Evolutionary conservation across 2,113 vertebrate species (phyloP).

Genomic region (Seriola rivoliana): DNA sequence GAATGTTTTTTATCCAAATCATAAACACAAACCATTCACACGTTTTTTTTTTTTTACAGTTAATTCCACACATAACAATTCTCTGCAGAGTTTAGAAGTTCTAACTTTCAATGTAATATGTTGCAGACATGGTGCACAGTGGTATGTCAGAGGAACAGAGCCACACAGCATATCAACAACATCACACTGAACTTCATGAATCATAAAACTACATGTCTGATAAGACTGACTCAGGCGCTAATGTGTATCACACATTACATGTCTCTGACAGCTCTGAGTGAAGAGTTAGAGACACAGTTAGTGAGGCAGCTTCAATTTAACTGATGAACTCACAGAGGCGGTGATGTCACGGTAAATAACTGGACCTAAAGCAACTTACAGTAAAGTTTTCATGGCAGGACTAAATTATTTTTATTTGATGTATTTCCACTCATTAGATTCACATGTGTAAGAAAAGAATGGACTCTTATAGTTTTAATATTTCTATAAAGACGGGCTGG

Average conservation of each 20-base stretch:
- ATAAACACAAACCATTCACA: not conserved
- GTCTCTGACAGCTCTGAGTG: not conserved
- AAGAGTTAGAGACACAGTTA: too few species aligned
- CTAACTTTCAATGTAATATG: not conserved
- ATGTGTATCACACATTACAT: not conserved
- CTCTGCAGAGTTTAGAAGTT: not conserved
- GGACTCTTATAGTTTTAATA: not conserved
- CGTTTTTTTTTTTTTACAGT: not conserved
- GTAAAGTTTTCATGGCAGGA: not conserved
- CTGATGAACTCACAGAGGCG: not conserved
- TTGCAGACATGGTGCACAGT: not conserved
- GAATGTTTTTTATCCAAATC: not conserved
- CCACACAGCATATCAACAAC: too few species aligned
- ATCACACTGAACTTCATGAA: not conserved
- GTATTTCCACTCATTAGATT: not conserved
- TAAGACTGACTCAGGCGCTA: not conserved
- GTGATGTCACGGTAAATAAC: not conserved
- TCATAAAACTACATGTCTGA: not conserved
- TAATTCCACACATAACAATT: not conserved
- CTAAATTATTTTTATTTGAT: not conserved
- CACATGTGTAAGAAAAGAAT: not conserved
- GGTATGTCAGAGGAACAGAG: not conserved
- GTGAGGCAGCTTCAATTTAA: not conserved
- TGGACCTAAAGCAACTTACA: not conserved
- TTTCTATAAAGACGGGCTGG: conserved; percentile 13